Base-by-base conservation (phyloP, 1,140 invertebrate species). In the Adoxophyes honmai region DNA sequence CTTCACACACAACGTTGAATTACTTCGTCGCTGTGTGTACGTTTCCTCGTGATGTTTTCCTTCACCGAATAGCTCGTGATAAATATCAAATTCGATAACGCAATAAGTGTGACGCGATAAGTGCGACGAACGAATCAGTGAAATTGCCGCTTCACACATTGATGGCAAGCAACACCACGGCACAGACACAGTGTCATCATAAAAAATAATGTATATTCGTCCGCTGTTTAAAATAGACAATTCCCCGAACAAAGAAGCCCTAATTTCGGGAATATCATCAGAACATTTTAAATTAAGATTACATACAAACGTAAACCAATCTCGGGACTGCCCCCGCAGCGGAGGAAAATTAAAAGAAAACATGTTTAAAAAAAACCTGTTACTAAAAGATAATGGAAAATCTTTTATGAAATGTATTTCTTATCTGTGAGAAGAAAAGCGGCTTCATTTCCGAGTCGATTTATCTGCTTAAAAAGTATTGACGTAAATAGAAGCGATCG, bases 271-370 rank as follows among this genome's bases (percentile, higher is more conserved):
- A 48, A 28, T 11, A 48, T 28, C 18, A 36, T 36, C 34, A 10
- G 42, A 16, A 4, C 16, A 48, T 48, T 48, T 48, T 1, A 14
- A 48, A 48, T 48, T 48, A 11, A 48, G 42, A 48, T 48, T 33
- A 48, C 42, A 48, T 33, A 48, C 42, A 48, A 28, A 48, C 42
- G 42, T 11, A 48, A 48, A 48, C 7, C 42, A 48, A 48, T 48
- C 42, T 48, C 21, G 42, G 21, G 2, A 48, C 42, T 33, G 42
- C 16, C 42, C 42, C 42, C 42, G 21, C 2, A 28, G 21, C 28
- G n/a, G 18, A 48, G 42, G 42, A 16, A 48, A 48, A 48, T 33
- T 48, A 48, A 48, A 48, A 48, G 42, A 48, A 48, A 48, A 21
- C 42, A 48, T 48, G 13, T 28, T 33, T 33, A 11, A 7, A 13